These are phyloP conservation scores for Digitonthophagus gazella DNA, from an alignment of 2,888 invertebrate genomes.

Conservation along the genomic window DNA sequence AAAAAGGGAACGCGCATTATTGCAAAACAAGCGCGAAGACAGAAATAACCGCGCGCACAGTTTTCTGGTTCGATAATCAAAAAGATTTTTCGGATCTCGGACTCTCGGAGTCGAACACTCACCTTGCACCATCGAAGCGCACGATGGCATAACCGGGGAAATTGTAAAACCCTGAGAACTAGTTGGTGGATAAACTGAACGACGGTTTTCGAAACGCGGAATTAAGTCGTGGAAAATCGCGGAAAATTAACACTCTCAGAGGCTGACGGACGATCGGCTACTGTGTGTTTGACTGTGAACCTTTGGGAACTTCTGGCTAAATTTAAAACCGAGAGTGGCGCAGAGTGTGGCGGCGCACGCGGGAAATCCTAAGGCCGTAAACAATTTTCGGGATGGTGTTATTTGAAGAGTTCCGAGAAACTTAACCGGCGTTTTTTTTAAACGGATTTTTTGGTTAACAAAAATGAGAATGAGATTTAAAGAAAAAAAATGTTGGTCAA, in stretches of 20 bases:
- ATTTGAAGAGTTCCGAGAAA: constrained; percentile 19
- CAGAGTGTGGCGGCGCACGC: constrained; percentile 29
- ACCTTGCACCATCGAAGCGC: constrained; percentile 32
- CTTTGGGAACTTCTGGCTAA: constrained; percentile 41
- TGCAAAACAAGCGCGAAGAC: neutral
- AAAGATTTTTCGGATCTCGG: neutral
- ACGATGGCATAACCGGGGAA: constrained; percentile 31
- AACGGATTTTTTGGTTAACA: neutral
- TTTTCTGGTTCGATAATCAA: neutral
- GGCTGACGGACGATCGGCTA: neutral
- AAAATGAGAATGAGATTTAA: no score
- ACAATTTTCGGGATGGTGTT: constrained; percentile 16
- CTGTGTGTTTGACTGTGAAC: constrained; percentile 25
- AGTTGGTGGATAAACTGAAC: no score
- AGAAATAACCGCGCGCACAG: neutral
- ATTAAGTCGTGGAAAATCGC: neutral
- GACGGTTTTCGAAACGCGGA: no score
- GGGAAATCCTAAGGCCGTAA: constrained; percentile 30
- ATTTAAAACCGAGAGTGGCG: constrained; percentile 40
- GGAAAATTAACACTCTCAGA: neutral
- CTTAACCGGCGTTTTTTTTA: neutral
- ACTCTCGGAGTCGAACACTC: constrained; percentile 21
- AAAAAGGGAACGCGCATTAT: constrained; percentile 3
- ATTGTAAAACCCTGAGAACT: neutral
- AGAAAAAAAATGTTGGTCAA: no score